Conservation (phyloP, 2,888 invertebrate genomes). For the Ectemnius lituratus region DNA sequence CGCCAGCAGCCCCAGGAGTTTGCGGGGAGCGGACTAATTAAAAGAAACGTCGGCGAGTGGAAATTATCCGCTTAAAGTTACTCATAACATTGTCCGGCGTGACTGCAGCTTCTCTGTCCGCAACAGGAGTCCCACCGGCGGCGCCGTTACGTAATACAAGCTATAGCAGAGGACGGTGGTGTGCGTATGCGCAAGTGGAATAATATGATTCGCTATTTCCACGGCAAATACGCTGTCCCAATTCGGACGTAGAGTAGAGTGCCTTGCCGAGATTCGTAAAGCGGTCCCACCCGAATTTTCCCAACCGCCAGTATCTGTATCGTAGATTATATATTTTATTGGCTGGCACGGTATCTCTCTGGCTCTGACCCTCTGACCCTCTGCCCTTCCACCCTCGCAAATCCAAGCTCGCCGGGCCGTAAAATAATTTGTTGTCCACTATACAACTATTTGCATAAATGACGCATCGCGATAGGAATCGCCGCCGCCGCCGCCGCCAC, state of each 20-base stretch:
- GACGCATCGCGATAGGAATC: conserved; percentile 19
- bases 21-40: conserved; percentile 7
- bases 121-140: neutral
- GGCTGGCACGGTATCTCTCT: neutral
- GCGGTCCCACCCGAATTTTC: neutral
- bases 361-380: conserved; percentile 3
- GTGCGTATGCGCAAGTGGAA: neutral
- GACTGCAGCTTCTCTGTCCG: conserved; percentile 19
- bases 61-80: conserved; percentile 6
- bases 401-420: neutral
- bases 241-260: too few species aligned
- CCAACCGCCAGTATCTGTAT: neutral
- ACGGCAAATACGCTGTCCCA: too few species aligned
- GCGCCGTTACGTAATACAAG: neutral
- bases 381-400: neutral
- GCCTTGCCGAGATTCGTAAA: neutral
- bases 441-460: conserved; percentile 22
- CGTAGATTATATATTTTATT: too few species aligned
- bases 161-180: neutral
- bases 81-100: neutral
- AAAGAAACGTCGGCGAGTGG: conserved; percentile 4
- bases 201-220: neutral
- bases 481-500: conserved; percentile 1
- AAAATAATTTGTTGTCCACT: conserved; percentile 11
- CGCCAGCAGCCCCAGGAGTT: conserved; percentile 7